phyloP scores from a whole-genome alignment of 1,140 invertebrate species.

The Reticulitermes speratus region DNA sequence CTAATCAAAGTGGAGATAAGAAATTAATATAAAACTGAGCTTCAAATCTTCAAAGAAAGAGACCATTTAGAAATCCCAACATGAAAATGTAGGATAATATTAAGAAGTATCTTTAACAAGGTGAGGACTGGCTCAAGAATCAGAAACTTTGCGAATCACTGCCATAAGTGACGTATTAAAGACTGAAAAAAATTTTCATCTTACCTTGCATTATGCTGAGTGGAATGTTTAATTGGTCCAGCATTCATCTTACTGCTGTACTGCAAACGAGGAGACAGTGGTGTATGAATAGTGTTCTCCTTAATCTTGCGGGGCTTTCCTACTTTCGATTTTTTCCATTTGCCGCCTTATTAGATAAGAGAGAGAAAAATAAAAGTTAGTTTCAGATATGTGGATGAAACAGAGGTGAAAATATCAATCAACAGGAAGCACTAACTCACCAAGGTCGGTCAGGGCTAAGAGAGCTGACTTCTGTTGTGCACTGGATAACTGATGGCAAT shows the following conservation, averaged over 20 bases:
- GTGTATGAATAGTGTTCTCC: constrained; percentile 34
- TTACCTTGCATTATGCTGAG: neutral
- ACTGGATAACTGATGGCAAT: neutral
- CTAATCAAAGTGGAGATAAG: no score
- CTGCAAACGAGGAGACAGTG: neutral
- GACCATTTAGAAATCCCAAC: no score
- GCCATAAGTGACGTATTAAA: no score
- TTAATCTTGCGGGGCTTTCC: constrained; percentile 40
- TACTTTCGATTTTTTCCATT: constrained; percentile 43
- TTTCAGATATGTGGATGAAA: neutral
- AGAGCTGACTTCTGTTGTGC: neutral
- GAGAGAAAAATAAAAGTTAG: neutral
- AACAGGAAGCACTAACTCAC: neutral
- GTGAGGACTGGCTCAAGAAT: no score
- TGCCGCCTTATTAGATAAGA: constrained; percentile 38
- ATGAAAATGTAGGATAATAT: no score
- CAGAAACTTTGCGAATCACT: no score
- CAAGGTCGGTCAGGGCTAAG: neutral
- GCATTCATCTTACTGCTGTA: constrained; percentile 7
- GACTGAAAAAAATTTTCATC: no score
- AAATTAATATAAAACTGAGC: no score
- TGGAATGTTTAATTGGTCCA: neutral
- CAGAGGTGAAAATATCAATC: neutral
- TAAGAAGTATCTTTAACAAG: no score
- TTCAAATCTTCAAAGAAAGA: no score